Conservation (phyloP, 1,140 invertebrate genomes). For the Drosophila tani region DNA sequence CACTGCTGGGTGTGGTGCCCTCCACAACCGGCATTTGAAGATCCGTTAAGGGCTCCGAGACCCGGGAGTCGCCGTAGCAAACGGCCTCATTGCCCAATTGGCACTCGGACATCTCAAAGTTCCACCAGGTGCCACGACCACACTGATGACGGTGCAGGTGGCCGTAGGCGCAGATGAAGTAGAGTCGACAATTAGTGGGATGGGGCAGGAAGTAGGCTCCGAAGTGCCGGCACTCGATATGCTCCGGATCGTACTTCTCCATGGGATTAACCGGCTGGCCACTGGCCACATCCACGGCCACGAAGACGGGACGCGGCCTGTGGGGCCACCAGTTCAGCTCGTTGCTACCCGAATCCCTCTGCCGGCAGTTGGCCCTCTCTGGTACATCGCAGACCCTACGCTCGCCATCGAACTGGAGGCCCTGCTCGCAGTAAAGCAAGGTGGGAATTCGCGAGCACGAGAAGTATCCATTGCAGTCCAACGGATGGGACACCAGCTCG, state of each 20-base stretch:
- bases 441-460: constrained; percentile 49
- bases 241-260: constrained; percentile 68
- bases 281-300: constrained; percentile 66
- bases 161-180: constrained; percentile 77
- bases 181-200: constrained; percentile 66
- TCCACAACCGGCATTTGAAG: not conserved
- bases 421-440: constrained; percentile 55
- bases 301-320: constrained; percentile 56
- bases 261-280: constrained; percentile 63
- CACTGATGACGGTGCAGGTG: constrained; percentile 73
- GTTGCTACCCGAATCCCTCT: constrained; percentile 1
- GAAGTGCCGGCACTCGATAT: constrained; percentile 70
- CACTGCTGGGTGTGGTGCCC: constrained; percentile 35
- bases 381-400: constrained; percentile 53
- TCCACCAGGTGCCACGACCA: constrained; percentile 67
- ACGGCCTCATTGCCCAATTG: constrained; percentile 48
- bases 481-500: constrained; percentile 58
- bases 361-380: constrained; percentile 48
- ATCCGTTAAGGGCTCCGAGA: not conserved
- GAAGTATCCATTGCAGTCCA: constrained; percentile 69
- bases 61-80: constrained; percentile 44
- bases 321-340: constrained; percentile 51
- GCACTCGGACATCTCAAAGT: constrained; percentile 64
- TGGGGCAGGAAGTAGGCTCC: constrained; percentile 80
- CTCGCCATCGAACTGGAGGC: constrained; percentile 54